These are phyloP conservation scores for Danio tinwini DNA, from an alignment of 2,797 vertebrate species.

Conservation along the genomic window DNA sequence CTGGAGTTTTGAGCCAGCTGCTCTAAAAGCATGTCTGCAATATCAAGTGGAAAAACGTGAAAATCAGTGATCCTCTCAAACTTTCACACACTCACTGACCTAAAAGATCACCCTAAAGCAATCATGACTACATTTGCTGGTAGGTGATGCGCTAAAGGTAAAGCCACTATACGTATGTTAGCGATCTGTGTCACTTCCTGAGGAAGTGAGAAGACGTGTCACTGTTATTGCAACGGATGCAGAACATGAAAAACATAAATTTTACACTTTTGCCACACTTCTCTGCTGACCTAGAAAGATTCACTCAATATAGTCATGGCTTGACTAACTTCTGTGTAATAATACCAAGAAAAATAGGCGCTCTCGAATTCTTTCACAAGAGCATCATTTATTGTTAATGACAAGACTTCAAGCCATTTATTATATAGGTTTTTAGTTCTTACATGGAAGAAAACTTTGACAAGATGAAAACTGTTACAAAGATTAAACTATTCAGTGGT, in stretches of 20 bases:
- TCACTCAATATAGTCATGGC: not conserved
- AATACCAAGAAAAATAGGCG: not conserved
- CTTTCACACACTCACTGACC: not conserved
- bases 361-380: not conserved
- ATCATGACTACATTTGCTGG: not conserved
- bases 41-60: conserved; percentile 23
- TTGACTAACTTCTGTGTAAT: not conserved
- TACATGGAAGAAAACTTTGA: not conserved
- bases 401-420: no score
- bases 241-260: conserved; percentile 1
- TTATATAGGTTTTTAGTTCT: not conserved
- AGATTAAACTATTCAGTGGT: not conserved
- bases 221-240: conserved; percentile 24
- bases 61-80: conserved; percentile 7
- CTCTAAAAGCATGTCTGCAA: conserved; percentile 74
- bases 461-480: not conserved
- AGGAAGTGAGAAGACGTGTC: conserved; percentile 44
- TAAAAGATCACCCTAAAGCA: not conserved
- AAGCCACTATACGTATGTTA: not conserved
- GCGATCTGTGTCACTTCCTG: conserved; percentile 25
- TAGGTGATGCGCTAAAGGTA: not conserved
- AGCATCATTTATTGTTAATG: not conserved
- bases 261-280: not conserved
- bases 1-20: conserved; percentile 68
- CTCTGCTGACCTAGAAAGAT: conserved; percentile 21